These are phyloP conservation scores for Aplocera efformata DNA, from an alignment of 2,888 invertebrate species.

Conservation along the genomic window DNA sequence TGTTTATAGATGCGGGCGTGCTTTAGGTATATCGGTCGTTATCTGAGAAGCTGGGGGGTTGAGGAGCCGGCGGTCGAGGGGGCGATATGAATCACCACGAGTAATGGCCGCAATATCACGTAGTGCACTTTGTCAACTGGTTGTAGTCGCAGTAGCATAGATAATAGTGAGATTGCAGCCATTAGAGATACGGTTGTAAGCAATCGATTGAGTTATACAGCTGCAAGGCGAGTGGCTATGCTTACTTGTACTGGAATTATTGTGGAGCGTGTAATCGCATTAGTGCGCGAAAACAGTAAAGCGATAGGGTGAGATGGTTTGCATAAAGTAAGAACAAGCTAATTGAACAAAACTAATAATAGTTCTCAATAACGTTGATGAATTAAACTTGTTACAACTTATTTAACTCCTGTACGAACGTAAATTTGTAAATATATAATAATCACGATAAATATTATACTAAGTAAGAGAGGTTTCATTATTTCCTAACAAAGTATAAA, in stretches of 20 bases:
- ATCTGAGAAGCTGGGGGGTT: constrained; percentile 56
- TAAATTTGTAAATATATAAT: too few species aligned
- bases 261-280: too few species aligned
- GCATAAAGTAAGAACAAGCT: too few species aligned
- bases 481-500: too few species aligned
- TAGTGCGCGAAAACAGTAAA: too few species aligned
- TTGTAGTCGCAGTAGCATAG: constrained; percentile 75
- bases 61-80: constrained; percentile 43
- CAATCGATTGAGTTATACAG: constrained; percentile 42
- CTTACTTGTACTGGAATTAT: background rate
- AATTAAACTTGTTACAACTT: too few species aligned
- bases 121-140: constrained; percentile 80
- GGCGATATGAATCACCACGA: constrained; percentile 77
- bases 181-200: constrained; percentile 50
- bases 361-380: too few species aligned
- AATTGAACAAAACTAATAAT: too few species aligned
- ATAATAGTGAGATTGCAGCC: constrained; percentile 68
- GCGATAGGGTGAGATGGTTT: too few species aligned
- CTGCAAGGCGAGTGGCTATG: constrained; percentile 31
- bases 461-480: too few species aligned
- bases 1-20: constrained; percentile 31
- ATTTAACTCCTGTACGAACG: too few species aligned
- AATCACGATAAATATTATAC: too few species aligned
- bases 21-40: constrained; percentile 40
- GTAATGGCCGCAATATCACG: constrained; percentile 80